Evolutionary conservation across 2,888 invertebrate genomes (phyloP), one percentile per base, ranked within the genome.

Genomic region (Ophion slaviceki): DNA sequence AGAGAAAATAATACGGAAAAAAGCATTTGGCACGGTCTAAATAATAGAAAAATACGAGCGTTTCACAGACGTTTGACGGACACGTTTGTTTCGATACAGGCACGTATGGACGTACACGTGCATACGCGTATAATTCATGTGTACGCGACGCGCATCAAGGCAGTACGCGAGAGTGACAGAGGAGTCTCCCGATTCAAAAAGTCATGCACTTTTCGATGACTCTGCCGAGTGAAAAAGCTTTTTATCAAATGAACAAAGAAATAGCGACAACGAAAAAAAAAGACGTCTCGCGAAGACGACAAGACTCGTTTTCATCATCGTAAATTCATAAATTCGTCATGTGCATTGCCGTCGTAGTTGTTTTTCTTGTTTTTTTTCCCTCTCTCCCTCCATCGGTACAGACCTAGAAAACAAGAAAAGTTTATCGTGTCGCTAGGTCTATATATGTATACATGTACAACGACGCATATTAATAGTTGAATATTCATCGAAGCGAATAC

Each of bases 401-500:
- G 11, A 40, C 66, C 40, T 40, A 67, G 36, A 40, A 67, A 36
- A n/a, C 7, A n/a, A 40, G 36, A n/a, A 67, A 40, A 67, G 36
- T 67, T 67, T 40, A 75, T 47, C 75, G 24, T 53, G 40, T 40
- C 40, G 7, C 40, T 40, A 8, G 40, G 40, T 40, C 7, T 40
- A 40, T 40, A 8, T 0, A 40, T 40, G 5, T 40, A 40, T 40
- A 7, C 7, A 8, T 40, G 40, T 40, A 40, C 8, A 40, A 40
- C 40, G 40, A 36, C 57, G 72, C 62, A 66, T 80, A 66, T 80
- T 57, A 61, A 82, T 67, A 76, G 80, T 80, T 67, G 85, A 82
- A 85, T 85, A 85, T 85, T 85, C 61, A 78, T 78, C 59, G 45
- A 40, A 78, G 66, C 57, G 45, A 57, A 68, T 45, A 68, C 40